A percentile compares a stretch with the other conserved stretches of the same genome.
These are phyloP conservation scores for Dromius quadrimaculatus DNA, from an alignment of 2,888 invertebrate genomes.

Conservation along the genomic window DNA sequence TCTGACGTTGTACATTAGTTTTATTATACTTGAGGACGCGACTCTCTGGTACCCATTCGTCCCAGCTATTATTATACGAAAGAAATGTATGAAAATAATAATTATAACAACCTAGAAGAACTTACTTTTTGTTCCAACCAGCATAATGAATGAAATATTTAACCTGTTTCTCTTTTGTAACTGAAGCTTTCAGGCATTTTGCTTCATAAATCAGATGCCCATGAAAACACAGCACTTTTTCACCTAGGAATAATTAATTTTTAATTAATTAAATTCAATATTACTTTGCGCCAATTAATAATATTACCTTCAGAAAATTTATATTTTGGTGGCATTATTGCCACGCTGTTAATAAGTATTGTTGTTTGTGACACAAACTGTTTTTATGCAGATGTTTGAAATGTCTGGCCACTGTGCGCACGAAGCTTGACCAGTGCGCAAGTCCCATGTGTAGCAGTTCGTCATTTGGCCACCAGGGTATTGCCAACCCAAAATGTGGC, in stretches of 20 bases:
- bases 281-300: no score
- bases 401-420: no score
- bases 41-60: conserved; percentile 93
- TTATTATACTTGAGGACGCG: conserved; percentile 92
- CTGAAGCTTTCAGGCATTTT: conserved; percentile 88
- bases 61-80: conserved; percentile 78
- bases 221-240: conserved; percentile 94
- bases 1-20: conserved; percentile 87
- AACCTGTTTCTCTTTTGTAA: conserved; percentile 87
- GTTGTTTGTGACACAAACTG: background rate
- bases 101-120: conserved; percentile 58
- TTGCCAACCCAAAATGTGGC: no score
- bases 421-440: no score
- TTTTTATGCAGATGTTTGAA: background rate
- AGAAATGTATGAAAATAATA: conserved; percentile 50
- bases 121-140: conserved; percentile 97
- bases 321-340: conserved; percentile 74
- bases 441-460: no score
- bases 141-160: conserved; percentile 96
- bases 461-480: no score
- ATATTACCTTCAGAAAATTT: conserved; percentile 82
- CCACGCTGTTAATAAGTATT: background rate
- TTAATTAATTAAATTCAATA: no score
- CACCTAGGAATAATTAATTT: conserved; percentile 70
- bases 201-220: conserved; percentile 97